Evolutionary conservation across 2,797 vertebrate species (phyloP), one percentile per base, ranked within the genome.

Genomic region (Pogonophryne albipinna): DNA sequence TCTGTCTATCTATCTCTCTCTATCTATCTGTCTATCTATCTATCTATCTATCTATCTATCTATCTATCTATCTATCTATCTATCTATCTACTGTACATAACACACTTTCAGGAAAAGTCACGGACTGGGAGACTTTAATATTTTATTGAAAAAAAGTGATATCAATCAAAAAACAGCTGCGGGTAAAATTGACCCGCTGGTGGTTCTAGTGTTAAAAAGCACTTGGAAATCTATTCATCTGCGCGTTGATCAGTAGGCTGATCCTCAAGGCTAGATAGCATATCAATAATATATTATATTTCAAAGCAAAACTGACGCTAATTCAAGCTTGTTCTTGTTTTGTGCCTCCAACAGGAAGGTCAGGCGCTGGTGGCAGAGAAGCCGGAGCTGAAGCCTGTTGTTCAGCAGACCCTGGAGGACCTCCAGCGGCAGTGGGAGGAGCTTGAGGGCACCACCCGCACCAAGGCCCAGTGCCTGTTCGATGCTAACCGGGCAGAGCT

Each of bases 401-500:
- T 98, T 52, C 86, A 91, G 6, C 94, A 95, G 77, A 97, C 96
- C 17, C 91, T 97, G 87, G 90, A 79, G 23, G 93, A 92, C 15
- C 93, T 99, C 2, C 96, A 97, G 87, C 87, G 67, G 59, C 95
- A 96, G 78, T 99, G 98, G 98, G 95, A 97, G 2, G 96, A 97
- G 81, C 93, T 98, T 50, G 97, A 99, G 87, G 89, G 84, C 64
- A 97, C 96, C 49, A 99, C 97, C 3, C 95, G 92, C 68, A 96
- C 95, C 81, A 99, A 99, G 75, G 97, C 97, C 14, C 97, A 96
- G 83, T 97, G 97, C 57, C 93, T 99, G 64, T 98, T 98, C 0
- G 97, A 98, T 12, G 98, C 98, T 68, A 97, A 98, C 93, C 93
- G 97, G 2, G 96, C 97, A 0, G 97, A 99, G 86, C 95, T 98